Evolutionary conservation across 2,113 vertebrate species (phyloP), one percentile per base, ranked within the genome.

Genomic region (Pagrus major): DNA sequence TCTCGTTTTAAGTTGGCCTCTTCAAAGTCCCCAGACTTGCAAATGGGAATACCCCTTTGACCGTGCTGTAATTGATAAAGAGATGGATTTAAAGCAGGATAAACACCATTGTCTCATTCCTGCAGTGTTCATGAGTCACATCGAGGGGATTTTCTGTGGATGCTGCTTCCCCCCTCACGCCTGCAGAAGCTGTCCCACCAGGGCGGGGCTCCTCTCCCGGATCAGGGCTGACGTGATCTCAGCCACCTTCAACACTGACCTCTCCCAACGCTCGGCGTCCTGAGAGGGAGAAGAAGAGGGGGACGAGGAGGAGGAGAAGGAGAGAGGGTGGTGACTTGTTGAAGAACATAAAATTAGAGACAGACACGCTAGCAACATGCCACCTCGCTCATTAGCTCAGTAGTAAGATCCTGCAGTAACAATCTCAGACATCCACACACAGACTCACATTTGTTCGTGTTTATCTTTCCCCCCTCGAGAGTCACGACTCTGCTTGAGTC

Each of bases 111-210:
- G n/a, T 46, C 65, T 69, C 35, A 23, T 31, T 18, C 23, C 31
- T 39, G 71, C 47, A 31, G 69, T 2, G 0, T 16, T 78, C 23
- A 18, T 78, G 72, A 68, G 59, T 31, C 21, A 37, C 1, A 18
- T 6, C 6, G 51, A 20, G 39, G 37, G 63, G 52, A 27, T 65
- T 58, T 84, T 71, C 21, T 73, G 14, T 7, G 20, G 54, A 10
- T 35, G 47, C 42, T n/a, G 52, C 21, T 25, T 54, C 42, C n/a
- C 58, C 41, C 58, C 41, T 94, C 92, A 95, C 0, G 89, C 92
- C 70, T 90, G 89, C 64, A 95, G 89, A 71, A 95, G 72, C 81
- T 95, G 95, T 59, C 95, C 95, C 39, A 88, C 89, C 66, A 95
- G 80, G 61, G 88, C 89, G 1, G 91, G 70, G 81, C 83, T 94